Base-by-base conservation (phyloP, 2,797 vertebrate genomes). In the Macropodus opercularis region DNA sequence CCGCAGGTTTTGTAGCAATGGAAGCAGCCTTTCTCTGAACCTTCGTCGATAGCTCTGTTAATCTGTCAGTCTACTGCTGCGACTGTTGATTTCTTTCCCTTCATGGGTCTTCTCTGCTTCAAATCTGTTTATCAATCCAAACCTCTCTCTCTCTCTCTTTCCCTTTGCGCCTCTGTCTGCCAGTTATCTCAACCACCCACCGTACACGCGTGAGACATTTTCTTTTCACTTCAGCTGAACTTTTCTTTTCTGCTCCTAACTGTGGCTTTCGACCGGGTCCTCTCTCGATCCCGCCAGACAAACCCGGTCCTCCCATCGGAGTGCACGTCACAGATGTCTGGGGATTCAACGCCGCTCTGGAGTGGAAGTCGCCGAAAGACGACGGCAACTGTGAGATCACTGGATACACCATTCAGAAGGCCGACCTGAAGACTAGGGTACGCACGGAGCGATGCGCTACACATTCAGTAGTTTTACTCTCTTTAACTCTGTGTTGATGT, bases 391-490 rank as follows among this genome's bases (percentile, higher is more conserved):
- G 87, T 31, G 95, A 97, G 29, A 78, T 97, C 66, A 92, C 79
- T 0, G 94, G 95, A 7, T 97, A 97, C 72, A 88, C 92, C 1
- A 92, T 97, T 71, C 95, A 97, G 88, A 97, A 97, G 76, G 95
- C 95, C 0, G 96, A 97, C 77, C 91, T 95, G 87, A 98, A 96
- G 72, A 97, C 96, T 18, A 95, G 92, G 93, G 96, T 96, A 11
- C 1, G 35, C 15, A 36, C 8, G 15, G 17, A 35, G 34, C 6
- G 5, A 34, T 5, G 32, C 29, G n/a, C n/a, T n/a, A n/a, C n/a
- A n/a, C n/a, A n/a, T n/a, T n/a, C n/a, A n/a, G n/a, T n/a, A n/a
- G n/a, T n/a, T n/a, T n/a, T n/a, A n/a, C n/a, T n/a, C n/a, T n/a
- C n/a, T n/a, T n/a, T n/a, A n/a, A n/a, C n/a, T n/a, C n/a, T n/a